Percentiles rank a stretch among this genome's conserved stretches.
phyloP scores from a whole-genome alignment of 2,113 vertebrate species.

The Puffinus mauretanicus region DNA sequence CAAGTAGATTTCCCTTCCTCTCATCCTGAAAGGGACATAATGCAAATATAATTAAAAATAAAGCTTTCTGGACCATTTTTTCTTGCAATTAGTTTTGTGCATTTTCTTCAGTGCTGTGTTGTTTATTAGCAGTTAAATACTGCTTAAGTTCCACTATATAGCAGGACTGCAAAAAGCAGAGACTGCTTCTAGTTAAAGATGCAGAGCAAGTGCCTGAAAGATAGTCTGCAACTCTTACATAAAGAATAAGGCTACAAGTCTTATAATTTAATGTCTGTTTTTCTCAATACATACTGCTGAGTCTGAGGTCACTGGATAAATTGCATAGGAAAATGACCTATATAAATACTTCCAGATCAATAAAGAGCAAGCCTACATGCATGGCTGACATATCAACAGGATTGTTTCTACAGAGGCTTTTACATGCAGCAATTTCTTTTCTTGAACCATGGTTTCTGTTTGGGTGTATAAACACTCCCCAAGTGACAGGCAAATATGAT shows the following conservation, averaged over 20 bases:
- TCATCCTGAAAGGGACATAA: not conserved
- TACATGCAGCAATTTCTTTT: not conserved
- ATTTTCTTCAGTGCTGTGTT: not conserved
- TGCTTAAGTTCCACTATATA: not conserved
- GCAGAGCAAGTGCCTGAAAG: not conserved
- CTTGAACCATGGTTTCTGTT: slow-evolving; percentile 4
- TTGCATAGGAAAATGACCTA: not conserved
- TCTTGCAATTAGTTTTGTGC: not conserved
- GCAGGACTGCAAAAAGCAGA: not conserved
- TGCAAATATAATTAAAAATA: not conserved
- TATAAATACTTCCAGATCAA: slow-evolving; percentile 21
- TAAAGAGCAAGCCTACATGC: not conserved
- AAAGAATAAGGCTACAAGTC: not conserved
- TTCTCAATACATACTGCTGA: not conserved
- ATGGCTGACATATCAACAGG: not conserved
- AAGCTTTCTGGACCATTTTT: not conserved
- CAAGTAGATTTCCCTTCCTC: not conserved
- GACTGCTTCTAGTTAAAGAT: not conserved
- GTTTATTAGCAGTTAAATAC: not conserved
- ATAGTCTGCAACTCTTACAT: not conserved
- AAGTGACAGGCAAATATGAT: not conserved
- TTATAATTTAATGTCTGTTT: not conserved
- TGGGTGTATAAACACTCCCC: not conserved
- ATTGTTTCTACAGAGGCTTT: slow-evolving; percentile 15
- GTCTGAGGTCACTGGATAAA: not conserved